Base-by-base conservation (phyloP, 2,888 invertebrate species). In the Tupiocoris notatus region DNA sequence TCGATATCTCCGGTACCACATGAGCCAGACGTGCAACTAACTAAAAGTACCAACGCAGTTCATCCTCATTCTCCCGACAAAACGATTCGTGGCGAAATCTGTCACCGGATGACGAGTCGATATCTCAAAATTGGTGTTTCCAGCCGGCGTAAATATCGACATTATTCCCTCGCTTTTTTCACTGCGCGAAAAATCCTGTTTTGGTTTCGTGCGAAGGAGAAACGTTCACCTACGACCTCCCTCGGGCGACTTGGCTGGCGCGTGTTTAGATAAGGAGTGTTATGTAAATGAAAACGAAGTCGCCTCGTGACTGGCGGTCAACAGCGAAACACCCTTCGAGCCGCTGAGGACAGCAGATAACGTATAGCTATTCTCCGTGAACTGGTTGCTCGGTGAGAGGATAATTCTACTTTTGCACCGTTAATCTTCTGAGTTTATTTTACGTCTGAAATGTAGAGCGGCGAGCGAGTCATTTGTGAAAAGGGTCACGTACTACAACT, bases 61-160 rank as follows among this genome's bases (percentile, higher is more conserved):
- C 58, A 70, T 59, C 22, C 12, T 24, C 58, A 22, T 57, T 70
- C 6, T 70, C 70, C 24, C n/a, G n/a, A n/a, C n/a, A n/a, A n/a
- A n/a, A n/a, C n/a, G n/a, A n/a, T n/a, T n/a, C n/a, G n/a, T n/a
- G n/a, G n/a, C n/a, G n/a, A n/a, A n/a, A n/a, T n/a, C n/a, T n/a
- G n/a, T n/a, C n/a, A n/a, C n/a, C n/a, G n/a, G n/a, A n/a, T n/a
- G n/a, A n/a, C n/a, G n/a, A n/a, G n/a, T n/a, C n/a, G n/a, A n/a
- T n/a, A n/a, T n/a, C n/a, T n/a, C n/a, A n/a, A n/a, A n/a, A n/a
- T n/a, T n/a, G n/a, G n/a, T n/a, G n/a, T n/a, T n/a, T n/a, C n/a
- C n/a, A n/a, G n/a, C n/a, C n/a, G n/a, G n/a, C n/a, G n/a, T n/a
- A n/a, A n/a, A n/a, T n/a, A n/a, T n/a, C n/a, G n/a, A n/a, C n/a